phyloP scores from a whole-genome alignment of 37 sponge, comb jelly and placozoan species.

The Chondrilla cf. caribensis region DNA sequence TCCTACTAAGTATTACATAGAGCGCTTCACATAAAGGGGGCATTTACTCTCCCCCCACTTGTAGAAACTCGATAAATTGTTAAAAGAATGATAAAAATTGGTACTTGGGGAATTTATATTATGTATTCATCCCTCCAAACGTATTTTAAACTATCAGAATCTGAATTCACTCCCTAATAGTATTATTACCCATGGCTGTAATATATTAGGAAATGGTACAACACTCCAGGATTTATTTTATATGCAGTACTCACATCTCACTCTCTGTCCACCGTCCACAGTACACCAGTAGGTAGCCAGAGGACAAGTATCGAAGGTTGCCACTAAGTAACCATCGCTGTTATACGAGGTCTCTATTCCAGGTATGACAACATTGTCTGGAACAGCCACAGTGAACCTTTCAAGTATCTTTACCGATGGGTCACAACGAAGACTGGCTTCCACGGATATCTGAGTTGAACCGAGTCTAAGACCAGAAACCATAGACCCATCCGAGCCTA shows the following conservation, averaged over 20 bases:
- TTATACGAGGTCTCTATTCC: background rate
- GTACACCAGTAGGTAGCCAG: background rate
- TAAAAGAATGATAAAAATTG: too few relatives aligned
- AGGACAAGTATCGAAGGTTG: background rate
- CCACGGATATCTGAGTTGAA: background rate
- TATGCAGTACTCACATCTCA: conserved; percentile 1
- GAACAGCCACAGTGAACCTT: background rate
- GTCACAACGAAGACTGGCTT: background rate
- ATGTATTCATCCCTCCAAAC: too few relatives aligned
- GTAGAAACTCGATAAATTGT: too few relatives aligned
- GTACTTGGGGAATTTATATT: too few relatives aligned
- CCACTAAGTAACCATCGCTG: background rate
- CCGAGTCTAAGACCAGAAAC: background rate
- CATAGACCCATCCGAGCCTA: background rate
- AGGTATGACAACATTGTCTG: background rate
- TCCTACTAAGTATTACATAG: too few relatives aligned
- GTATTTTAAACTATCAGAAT: too few relatives aligned
- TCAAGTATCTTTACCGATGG: background rate
- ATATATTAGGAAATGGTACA: too few relatives aligned
- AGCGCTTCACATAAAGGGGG: too few relatives aligned
- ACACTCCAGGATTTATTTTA: too few relatives aligned
- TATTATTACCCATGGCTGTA: too few relatives aligned
- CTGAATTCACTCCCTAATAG: too few relatives aligned
- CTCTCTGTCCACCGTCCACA: background rate
- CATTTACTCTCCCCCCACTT: too few relatives aligned